Evolutionary conservation across 2,113 vertebrate genomes (phyloP).

Genomic region (Psophia crepitans): DNA sequence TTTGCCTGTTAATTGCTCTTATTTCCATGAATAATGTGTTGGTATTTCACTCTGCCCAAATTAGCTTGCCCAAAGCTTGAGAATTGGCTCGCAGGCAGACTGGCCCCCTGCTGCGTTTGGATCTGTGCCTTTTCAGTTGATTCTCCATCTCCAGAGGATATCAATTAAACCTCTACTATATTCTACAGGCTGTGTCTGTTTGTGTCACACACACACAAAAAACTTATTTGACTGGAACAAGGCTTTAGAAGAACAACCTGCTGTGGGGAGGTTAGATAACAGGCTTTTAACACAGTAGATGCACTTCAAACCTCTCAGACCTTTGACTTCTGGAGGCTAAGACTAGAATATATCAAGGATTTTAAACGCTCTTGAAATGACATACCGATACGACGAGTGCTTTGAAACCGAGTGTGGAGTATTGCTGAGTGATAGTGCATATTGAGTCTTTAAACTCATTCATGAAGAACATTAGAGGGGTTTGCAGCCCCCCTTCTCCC

Average conservation of each 20-base stretch:
- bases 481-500: background rate
- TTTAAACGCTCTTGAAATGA: constrained; percentile 53
- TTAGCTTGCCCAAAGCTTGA: constrained; percentile 46
- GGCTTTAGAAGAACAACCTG: constrained; percentile 56
- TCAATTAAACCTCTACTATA: constrained; percentile 64
- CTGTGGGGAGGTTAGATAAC: constrained; percentile 48
- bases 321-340: constrained; percentile 59
- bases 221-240: constrained; percentile 60
- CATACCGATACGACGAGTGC: background rate
- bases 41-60: constrained; percentile 47
- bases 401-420: constrained; percentile 1
- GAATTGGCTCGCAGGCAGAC: constrained; percentile 37
- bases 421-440: background rate
- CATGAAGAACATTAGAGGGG: background rate
- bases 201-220: constrained; percentile 48
- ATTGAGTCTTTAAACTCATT: constrained; percentile 2
- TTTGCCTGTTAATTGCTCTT: constrained; percentile 44
- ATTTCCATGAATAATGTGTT: constrained; percentile 28
- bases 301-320: constrained; percentile 57
- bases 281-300: constrained; percentile 66
- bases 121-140: constrained; percentile 56
- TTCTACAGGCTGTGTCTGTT: constrained; percentile 36
- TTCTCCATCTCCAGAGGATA: constrained; percentile 57
- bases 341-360: constrained; percentile 48
- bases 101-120: background rate